Evolutionary conservation across 2,888 invertebrate species (phyloP).

Genomic region (Calameuta filiformis): DNA sequence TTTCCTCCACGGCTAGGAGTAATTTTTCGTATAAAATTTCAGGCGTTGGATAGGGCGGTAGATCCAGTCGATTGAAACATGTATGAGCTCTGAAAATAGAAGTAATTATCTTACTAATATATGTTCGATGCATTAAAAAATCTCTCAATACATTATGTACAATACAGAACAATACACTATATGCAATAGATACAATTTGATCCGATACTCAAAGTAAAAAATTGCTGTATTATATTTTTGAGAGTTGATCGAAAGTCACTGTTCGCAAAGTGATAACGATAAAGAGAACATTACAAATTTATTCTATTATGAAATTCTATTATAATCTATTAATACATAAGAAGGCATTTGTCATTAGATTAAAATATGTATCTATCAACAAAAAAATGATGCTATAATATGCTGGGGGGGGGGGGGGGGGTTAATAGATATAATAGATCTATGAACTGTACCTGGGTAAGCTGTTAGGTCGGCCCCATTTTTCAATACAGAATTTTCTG

Average conservation of each 20-base stretch:
- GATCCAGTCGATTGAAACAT: slow-evolving; percentile 96
- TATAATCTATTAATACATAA: neutral
- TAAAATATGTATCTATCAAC: neutral
- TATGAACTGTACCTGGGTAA: slow-evolving; percentile 76
- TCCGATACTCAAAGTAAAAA: neutral
- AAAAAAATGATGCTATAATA: neutral
- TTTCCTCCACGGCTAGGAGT: slow-evolving; percentile 93
- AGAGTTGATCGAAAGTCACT: neutral
- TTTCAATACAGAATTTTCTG: slow-evolving; percentile 95
- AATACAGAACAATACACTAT: neutral
- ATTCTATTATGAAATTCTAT: neutral
- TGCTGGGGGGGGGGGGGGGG: no score
- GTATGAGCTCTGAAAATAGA: slow-evolving; percentile 83
- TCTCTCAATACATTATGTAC: neutral
- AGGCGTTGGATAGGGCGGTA: slow-evolving; percentile 94
- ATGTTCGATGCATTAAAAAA: neutral
- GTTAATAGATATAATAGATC: neutral
- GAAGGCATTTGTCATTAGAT: neutral
- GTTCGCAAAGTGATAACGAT: neutral
- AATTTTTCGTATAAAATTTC: slow-evolving; percentile 93
- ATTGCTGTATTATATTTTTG: neutral
- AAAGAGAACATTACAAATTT: neutral
- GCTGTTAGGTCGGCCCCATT: slow-evolving; percentile 95
- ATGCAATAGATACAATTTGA: neutral
- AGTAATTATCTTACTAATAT: slow-evolving; percentile 5